These are phyloP conservation scores for Cottoperca gobio DNA, from an alignment of 2,797 vertebrate species.

Conservation along the genomic window DNA sequence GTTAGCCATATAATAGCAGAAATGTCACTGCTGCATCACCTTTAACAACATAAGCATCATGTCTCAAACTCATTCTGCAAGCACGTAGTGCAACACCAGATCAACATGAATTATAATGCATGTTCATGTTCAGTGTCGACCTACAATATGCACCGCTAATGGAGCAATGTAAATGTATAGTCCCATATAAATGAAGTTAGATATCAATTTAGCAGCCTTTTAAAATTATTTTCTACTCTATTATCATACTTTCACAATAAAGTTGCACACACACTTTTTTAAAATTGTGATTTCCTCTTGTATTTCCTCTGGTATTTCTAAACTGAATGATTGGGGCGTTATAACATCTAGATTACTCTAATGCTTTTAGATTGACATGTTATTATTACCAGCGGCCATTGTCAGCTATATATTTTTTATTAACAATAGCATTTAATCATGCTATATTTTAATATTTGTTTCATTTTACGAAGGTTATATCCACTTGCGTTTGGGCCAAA, in stretches of 20 bases:
- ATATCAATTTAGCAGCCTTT: too few species aligned
- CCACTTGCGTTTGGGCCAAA: neutral
- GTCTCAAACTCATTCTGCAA: neutral
- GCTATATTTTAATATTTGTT: neutral
- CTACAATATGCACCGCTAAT: neutral
- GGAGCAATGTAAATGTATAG: neutral
- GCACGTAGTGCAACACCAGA: neutral
- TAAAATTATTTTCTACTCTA: too few species aligned
- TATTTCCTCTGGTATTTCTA: neutral
- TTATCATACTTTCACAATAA: neutral
- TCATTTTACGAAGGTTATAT: neutral
- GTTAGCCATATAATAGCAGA: neutral
- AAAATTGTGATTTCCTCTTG: neutral
- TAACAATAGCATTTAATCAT: neutral
- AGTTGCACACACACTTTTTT: too few species aligned
- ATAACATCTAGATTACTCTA: neutral
- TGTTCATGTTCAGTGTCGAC: neutral
- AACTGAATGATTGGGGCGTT: neutral
- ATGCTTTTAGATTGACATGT: conserved; percentile 2
- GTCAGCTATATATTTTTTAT: neutral
- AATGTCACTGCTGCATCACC: neutral
- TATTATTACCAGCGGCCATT: neutral
- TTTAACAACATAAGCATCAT: neutral
- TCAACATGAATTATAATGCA: neutral
- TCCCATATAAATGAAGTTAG: neutral